Conservation (phyloP, 2,797 vertebrate species). For the Rhincodon typus region DNA sequence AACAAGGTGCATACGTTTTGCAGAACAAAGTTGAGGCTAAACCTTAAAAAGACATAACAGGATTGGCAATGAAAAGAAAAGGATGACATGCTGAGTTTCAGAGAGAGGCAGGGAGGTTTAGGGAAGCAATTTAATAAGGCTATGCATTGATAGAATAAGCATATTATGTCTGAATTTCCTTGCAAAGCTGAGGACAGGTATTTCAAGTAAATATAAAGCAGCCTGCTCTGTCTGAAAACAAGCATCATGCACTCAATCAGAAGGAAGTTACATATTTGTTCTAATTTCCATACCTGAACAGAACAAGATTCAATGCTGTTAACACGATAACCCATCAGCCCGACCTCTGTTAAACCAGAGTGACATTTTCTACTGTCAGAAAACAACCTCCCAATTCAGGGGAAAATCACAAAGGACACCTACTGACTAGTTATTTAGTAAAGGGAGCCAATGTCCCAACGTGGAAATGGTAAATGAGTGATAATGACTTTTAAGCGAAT, state of each 20-base stretch:
- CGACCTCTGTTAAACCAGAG: not conserved
- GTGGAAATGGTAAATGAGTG: not conserved
- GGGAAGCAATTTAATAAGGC: not conserved
- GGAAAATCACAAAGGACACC: not conserved
- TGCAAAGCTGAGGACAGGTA: not conserved
- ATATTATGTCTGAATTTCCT: not conserved
- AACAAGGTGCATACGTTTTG: not conserved
- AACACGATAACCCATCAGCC: not conserved
- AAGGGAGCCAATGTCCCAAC: not conserved
- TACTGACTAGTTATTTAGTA: not conserved
- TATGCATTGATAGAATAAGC: not conserved
- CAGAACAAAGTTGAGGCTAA: not conserved
- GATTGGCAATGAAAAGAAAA: not conserved
- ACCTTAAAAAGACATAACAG: not conserved
- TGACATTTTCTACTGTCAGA: not conserved
- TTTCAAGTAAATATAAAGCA: not conserved
- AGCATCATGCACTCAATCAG: not conserved
- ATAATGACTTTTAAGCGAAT: not conserved
- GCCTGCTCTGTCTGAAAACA: not conserved
- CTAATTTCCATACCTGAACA: not conserved
- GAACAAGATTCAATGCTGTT: not conserved
- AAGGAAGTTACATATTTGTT: not conserved
- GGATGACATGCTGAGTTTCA: no score
- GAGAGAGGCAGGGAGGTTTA: not conserved
- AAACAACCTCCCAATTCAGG: not conserved